Evolutionary conservation across 2,797 vertebrate genomes (phyloP), one percentile per base, ranked within the genome.

Genomic region (Sus cebifrons): DNA sequence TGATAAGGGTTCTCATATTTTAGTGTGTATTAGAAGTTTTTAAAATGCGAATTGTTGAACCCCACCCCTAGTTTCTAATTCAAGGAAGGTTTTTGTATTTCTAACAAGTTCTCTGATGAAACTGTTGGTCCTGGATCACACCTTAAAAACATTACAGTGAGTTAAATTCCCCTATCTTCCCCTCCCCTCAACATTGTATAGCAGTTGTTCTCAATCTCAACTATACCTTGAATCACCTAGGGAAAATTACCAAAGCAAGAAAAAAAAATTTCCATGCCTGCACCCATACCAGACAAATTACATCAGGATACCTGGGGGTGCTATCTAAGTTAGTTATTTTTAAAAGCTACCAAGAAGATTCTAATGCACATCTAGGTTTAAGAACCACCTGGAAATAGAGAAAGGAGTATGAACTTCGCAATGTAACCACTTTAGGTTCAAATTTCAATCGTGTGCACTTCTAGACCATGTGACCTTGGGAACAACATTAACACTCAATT

Each of bases 221-320:
- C 7, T 32, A 40, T 65, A 70, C 7, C 20, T 83, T 94, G 32
- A 95, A 85, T 58, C 15, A 90, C 12, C 21, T 64, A 7, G 4
- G 40, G 25, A 73, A 49, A 32, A n/a, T 86, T 62, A 49, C 49
- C 36, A 86, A 91, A 93, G 86, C 79, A 65, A 74, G n/a, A 91
- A 89, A 54, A 81, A 85, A 71, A 81, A 85, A 71, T 94, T 27
- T 3, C 13, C n/a, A 23, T 74, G 40, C 18, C 23, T 73, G 23
- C 25, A 27, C 4, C 27, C 20, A 56, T 13, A 73, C 5, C 56
- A 91, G 64, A 83, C 3, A 93, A 74, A 83, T 83, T 32, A 52
- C 5, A 86, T 49, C 12, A 64, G 5, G 0, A 14, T 58, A 23
- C 29, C 64, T 84, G 23, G 15, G 11, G 11, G 16, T 40, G 17